Percentiles rank a stretch among this genome's conserved stretches.
Evolutionary conservation across 2,113 vertebrate genomes (phyloP).

Genomic region (Nothobranchius kuhntae): DNA sequence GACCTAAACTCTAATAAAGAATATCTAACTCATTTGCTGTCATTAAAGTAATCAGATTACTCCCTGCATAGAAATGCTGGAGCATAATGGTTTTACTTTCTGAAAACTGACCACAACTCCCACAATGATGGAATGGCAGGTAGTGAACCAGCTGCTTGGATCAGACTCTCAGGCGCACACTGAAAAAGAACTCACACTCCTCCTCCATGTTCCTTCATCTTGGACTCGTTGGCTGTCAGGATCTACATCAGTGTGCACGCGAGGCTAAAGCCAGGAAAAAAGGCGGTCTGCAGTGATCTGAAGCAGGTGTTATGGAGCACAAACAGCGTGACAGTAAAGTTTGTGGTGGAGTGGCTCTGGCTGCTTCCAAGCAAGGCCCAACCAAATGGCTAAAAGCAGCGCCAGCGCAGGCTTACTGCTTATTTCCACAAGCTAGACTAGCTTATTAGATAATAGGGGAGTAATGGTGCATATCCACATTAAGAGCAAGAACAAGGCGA

Average conservation of each 20-base stretch:
- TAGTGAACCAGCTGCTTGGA: constrained; percentile 34
- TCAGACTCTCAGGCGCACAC: constrained; percentile 3
- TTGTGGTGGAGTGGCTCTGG: constrained; percentile 33
- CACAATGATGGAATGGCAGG: constrained; percentile 39
- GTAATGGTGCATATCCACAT: constrained; percentile 68
- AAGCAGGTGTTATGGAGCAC: constrained; percentile 11
- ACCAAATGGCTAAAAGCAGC: constrained; percentile 43
- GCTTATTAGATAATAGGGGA: constrained; percentile 72
- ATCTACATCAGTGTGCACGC: constrained; percentile 26
- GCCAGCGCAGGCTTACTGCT: constrained; percentile 52
- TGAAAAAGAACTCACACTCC: neutral
- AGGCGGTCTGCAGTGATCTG: constrained; percentile 30
- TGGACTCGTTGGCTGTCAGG: constrained; percentile 19
- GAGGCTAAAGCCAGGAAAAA: constrained; percentile 37
- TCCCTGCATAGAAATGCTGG: constrained; percentile 44
- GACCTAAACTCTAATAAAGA: constrained; percentile 32
- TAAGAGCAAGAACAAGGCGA: constrained; percentile 44
- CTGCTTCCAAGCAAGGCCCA: constrained; percentile 53
- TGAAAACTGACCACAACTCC: constrained; percentile 46
- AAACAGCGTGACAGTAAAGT: constrained; percentile 28
- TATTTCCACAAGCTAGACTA: constrained; percentile 57
- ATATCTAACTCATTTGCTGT: too few species aligned
- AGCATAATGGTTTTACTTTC: constrained; percentile 46
- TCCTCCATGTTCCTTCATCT: constrained; percentile 14
- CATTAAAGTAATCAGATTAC: constrained; percentile 4